Percentiles rank a stretch among this genome's conserved stretches.
Conservation (phyloP, 2,113 vertebrate species). For the Caracal caracal region DNA sequence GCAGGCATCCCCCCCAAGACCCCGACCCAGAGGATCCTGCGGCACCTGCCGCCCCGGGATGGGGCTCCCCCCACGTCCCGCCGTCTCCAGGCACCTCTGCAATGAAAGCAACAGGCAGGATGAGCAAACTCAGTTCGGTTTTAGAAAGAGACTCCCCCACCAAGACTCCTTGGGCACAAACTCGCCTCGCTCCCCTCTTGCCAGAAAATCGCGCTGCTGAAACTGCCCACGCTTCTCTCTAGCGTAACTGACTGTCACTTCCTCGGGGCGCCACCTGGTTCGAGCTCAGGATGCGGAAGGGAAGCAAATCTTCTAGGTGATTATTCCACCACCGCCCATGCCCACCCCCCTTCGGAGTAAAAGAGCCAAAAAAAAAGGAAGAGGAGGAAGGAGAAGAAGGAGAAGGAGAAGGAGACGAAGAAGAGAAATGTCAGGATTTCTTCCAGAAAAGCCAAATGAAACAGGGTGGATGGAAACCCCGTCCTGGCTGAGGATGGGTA, state of each 20-base stretch:
- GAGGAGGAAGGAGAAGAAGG: neutral
- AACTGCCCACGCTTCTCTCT: neutral
- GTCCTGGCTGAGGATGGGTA: rapidly evolving
- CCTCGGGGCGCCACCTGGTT: neutral
- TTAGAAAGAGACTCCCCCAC: neutral
- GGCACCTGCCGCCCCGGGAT: neutral
- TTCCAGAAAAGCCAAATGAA: neutral
- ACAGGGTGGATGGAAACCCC: neutral
- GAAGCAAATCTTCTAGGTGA: neutral
- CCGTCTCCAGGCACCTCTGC: rapidly evolving
- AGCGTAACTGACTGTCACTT: rapidly evolving
- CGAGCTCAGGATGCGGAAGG: neutral
- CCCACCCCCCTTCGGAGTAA: neutral
- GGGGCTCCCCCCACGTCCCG: rapidly evolving
- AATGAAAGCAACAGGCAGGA: neutral
- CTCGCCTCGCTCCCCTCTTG: neutral
- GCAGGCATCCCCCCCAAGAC: neutral
- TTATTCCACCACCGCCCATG: neutral
- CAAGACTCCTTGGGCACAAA: neutral
- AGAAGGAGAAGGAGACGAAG: too few species aligned
- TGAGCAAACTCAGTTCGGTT: neutral
- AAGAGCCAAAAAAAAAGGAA: neutral
- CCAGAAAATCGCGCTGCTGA: neutral
- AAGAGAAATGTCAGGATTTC: neutral
- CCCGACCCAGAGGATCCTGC: rapidly evolving